These are phyloP conservation scores for Mobula birostris DNA, from an alignment of 2,113 vertebrate genomes.

Conservation along the genomic window DNA sequence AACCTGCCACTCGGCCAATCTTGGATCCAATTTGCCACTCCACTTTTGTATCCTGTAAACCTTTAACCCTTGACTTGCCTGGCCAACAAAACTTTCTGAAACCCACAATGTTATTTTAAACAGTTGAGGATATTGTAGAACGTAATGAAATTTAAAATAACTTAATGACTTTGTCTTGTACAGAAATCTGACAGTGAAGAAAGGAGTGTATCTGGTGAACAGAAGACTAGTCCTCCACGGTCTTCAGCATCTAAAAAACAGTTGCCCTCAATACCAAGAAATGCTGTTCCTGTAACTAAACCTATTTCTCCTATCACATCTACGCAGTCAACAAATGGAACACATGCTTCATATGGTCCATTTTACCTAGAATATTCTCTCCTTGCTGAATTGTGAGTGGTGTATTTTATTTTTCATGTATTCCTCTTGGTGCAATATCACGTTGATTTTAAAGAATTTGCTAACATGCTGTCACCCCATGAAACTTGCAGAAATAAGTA, in stretches of 20 bases:
- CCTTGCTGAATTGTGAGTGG: constrained; percentile 90
- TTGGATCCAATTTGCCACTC: too few relatives aligned
- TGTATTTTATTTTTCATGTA: constrained; percentile 20
- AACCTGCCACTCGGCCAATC: too few relatives aligned
- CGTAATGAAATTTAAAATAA: background rate
- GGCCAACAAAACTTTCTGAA: too few relatives aligned
- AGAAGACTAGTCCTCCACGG: constrained; percentile 75
- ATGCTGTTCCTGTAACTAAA: constrained; percentile 81
- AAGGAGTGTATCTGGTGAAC: constrained; percentile 65
- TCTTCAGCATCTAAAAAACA: constrained; percentile 77
- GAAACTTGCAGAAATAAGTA: background rate
- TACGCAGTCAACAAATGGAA: constrained; percentile 79
- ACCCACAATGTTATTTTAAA: background rate
- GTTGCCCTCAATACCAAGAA: constrained; percentile 90
- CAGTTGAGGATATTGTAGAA: background rate
- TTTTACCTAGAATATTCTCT: constrained; percentile 98
- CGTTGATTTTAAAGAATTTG: background rate
- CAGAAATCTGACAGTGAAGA: constrained; percentile 84
- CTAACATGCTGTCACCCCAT: background rate
- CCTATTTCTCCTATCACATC: constrained; percentile 65
- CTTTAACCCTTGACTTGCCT: too few relatives aligned
- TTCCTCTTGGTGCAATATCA: background rate
- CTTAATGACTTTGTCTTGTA: constrained; percentile 28
- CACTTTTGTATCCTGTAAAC: too few relatives aligned
- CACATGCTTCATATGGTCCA: constrained; percentile 90